These are phyloP conservation scores for Eucriotettix oculatus DNA, from an alignment of 2,888 invertebrate species.

Conservation along the genomic window DNA sequence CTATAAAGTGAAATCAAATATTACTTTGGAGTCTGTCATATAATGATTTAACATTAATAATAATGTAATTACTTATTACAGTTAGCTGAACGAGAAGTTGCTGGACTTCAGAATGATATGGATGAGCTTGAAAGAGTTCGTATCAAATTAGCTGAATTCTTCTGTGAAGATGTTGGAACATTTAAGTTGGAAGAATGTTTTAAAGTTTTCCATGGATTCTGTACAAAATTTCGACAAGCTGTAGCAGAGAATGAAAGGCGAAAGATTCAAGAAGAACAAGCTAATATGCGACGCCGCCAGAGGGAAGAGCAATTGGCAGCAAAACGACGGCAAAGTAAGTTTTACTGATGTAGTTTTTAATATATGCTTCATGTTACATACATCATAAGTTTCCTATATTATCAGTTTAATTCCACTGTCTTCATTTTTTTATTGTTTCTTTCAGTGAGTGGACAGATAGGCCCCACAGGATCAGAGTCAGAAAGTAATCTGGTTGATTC, in stretches of 20 bases:
- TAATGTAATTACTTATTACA: slow-evolving; percentile 18
- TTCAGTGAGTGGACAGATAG: slow-evolving; percentile 45
- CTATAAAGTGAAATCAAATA: too few species aligned
- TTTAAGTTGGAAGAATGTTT: slow-evolving; percentile 93
- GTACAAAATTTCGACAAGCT: slow-evolving; percentile 69
- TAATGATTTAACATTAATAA: too few species aligned
- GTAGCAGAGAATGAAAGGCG: slow-evolving; percentile 72
- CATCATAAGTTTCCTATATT: too few species aligned
- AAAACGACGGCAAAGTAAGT: slow-evolving; percentile 40
- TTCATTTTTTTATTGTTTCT: too few species aligned
- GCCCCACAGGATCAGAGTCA: slow-evolving; percentile 45
- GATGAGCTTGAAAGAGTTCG: slow-evolving; percentile 67
- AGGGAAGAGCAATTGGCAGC: slow-evolving; percentile 53
- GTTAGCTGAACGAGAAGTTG: slow-evolving; percentile 66
- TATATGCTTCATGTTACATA: too few species aligned
- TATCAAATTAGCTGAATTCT: slow-evolving; percentile 71
- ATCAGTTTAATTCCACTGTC: too few species aligned
- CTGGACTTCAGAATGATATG: slow-evolving; percentile 60
- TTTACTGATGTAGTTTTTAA: not conserved
- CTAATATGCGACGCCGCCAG: slow-evolving; percentile 56
- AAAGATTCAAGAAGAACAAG: slow-evolving; percentile 70
- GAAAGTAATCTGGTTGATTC: slow-evolving; percentile 63
- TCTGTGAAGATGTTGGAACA: slow-evolving; percentile 78
- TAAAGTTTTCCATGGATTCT: slow-evolving; percentile 75
- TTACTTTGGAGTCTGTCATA: too few species aligned